These are phyloP conservation scores for Sitta europaea DNA, from an alignment of 2,113 vertebrate species.

Conservation along the genomic window DNA sequence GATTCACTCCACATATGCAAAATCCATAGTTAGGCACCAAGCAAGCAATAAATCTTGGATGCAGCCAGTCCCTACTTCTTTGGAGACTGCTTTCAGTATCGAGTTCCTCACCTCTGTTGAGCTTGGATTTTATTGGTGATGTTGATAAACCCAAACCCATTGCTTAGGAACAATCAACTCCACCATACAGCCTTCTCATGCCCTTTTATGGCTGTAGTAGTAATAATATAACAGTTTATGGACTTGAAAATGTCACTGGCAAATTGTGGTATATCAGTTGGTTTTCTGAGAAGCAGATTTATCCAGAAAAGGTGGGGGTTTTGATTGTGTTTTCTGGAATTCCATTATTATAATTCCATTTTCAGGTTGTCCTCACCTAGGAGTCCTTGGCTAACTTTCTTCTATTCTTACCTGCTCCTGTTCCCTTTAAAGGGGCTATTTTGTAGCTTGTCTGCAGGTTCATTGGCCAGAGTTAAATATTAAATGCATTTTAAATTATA, in stretches of 20 bases:
- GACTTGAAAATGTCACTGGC: neutral
- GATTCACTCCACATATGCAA: neutral
- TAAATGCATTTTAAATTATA: neutral
- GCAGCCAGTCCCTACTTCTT: neutral
- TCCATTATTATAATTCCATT: neutral
- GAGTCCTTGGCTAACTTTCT: neutral
- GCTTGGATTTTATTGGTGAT: neutral
- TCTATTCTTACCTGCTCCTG: neutral
- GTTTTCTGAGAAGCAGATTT: neutral
- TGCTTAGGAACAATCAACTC: neutral
- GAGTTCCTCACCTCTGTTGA: neutral
- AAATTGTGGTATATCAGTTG: neutral
- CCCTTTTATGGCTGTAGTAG: neutral
- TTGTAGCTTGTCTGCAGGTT: neutral
- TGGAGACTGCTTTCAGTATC: neutral
- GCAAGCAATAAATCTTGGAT: neutral
- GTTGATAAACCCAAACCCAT: neutral
- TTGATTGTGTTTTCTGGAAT: neutral
- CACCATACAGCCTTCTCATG: neutral
- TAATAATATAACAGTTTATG: neutral
- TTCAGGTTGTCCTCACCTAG: neutral
- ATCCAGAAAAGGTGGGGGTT: rapidly evolving
- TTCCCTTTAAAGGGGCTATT: neutral
- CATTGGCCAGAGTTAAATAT: neutral
- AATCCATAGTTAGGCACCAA: neutral